Base-by-base conservation (phyloP, 2,797 vertebrate species). In the Vireo griseus region DNA sequence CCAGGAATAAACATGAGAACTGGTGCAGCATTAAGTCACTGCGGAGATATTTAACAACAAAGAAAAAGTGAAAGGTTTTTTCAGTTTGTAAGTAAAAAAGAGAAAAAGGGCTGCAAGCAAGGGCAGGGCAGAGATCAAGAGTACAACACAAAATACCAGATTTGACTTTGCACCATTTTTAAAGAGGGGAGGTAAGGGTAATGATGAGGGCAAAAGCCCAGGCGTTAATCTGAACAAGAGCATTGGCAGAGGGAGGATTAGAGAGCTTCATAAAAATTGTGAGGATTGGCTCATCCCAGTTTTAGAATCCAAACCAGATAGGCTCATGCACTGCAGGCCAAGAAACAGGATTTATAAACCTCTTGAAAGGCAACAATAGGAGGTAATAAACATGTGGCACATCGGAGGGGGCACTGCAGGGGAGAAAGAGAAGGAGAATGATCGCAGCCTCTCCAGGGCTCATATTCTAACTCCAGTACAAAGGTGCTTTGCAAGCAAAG, bases 281-380 rank as follows among this genome's bases (percentile, higher is more conserved):
- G 6, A 93, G 52, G 80, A 84, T n/a, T 50, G 59, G 66, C 71
- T 93, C 80, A 54, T 66, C 71, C 82, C 71, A 42, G 48, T 69
- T 69, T 81, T 15, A 78, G 91, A 93, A 90, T 76, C 55, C 74
- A 87, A 85, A 93, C 51, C 5, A 90, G 73, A 79, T 3, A 75
- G 88, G 63, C 59, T 90, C n/a, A 17, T 1, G 31, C 88, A 68
- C 51, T 17, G 51, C 66, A 73, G 75, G 80, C 83, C 86, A 81
- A 88, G 69, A 44, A 92, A 72, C 37, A 66, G 68, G 90, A 93
- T 86, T 94, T 93, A 88, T 44, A 84, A 92, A 69, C 54, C 80
- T 93, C 74, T 33, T 73, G 51, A 93, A 94, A 88, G 37, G 66
- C 83, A 93, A 76, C 74, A 81, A 68, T 54, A 13, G 11, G 63